A percentile compares a stretch with the other conserved stretches of the same genome.
phyloP scores from a whole-genome alignment of 2,113 vertebrate species.

The Ellobius talpinus region DNA sequence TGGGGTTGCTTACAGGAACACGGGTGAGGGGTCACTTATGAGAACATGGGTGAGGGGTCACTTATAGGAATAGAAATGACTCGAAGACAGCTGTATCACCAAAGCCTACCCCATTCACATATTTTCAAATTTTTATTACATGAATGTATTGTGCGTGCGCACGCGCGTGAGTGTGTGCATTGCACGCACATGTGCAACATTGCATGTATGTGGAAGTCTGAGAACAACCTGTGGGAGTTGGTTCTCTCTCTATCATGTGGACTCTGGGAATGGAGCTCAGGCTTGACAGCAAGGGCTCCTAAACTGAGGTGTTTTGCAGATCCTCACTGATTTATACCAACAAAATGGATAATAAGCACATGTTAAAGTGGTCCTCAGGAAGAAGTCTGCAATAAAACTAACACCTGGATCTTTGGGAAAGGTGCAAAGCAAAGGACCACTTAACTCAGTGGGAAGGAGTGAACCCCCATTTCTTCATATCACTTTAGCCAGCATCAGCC shows the following conservation, averaged over 20 bases:
- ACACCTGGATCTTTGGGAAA: neutral
- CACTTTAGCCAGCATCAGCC: conserved; percentile 3
- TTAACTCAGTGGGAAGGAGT: neutral
- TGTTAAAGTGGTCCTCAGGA: neutral
- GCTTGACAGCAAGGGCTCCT: neutral
- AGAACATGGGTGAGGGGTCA: neutral
- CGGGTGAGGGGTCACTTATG: too few relatives aligned
- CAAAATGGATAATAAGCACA: neutral
- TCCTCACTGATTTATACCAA: neutral
- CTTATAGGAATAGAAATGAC: neutral
- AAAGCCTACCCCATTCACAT: neutral
- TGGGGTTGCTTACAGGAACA: neutral
- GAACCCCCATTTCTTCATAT: neutral
- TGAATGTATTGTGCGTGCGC: neutral
- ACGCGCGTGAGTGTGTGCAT: neutral
- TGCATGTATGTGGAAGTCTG: neutral
- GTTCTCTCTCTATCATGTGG: neutral
- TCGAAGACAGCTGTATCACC: neutral
- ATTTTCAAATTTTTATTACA: neutral
- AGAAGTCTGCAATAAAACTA: neutral
- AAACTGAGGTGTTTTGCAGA: neutral
- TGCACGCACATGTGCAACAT: neutral
- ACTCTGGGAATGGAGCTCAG: neutral
- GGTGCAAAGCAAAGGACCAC: neutral
- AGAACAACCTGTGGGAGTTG: neutral